Evolutionary conservation across 1,140 invertebrate genomes (phyloP).

Genomic region (Nautilus pompilius): DNA sequence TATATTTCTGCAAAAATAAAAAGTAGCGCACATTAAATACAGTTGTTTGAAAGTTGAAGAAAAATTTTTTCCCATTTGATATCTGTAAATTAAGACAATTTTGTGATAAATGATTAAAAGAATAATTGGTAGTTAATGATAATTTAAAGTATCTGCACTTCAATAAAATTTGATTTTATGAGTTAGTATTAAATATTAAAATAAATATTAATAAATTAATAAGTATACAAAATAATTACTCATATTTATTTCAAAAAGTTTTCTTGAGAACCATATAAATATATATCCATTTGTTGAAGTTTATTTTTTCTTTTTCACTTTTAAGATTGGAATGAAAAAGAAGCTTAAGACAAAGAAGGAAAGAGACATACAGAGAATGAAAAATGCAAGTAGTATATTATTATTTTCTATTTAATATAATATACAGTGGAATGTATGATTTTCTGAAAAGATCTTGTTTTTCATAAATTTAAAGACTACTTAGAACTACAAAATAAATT

Average conservation of each 20-base stretch:
- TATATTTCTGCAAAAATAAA: neutral
- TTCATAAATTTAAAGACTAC: no score
- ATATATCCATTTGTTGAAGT: neutral
- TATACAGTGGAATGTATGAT: no score
- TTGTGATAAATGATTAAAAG: neutral
- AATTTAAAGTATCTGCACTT: neutral
- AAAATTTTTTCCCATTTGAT: neutral
- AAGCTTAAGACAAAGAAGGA: constrained; percentile 45
- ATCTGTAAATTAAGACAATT: neutral
- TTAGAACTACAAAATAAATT: no score
- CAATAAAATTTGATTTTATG: neutral
- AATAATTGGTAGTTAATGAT: constrained; percentile 1
- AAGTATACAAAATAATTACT: neutral
- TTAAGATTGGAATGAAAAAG: constrained; percentile 51
- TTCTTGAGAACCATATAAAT: neutral
- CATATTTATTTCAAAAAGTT: neutral
- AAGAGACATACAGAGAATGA: constrained; percentile 33
- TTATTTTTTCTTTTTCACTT: constrained; percentile 12
- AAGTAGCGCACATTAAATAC: no score
- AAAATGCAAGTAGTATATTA: no score
- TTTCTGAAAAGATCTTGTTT: no score
- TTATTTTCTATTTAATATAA: no score
- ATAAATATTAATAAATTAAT: neutral
- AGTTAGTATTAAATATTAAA: neutral
- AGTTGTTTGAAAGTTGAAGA: no score